These are phyloP conservation scores for Apis mellifera DNA, from an alignment of 1,140 invertebrate genomes.

Conservation along the genomic window DNA sequence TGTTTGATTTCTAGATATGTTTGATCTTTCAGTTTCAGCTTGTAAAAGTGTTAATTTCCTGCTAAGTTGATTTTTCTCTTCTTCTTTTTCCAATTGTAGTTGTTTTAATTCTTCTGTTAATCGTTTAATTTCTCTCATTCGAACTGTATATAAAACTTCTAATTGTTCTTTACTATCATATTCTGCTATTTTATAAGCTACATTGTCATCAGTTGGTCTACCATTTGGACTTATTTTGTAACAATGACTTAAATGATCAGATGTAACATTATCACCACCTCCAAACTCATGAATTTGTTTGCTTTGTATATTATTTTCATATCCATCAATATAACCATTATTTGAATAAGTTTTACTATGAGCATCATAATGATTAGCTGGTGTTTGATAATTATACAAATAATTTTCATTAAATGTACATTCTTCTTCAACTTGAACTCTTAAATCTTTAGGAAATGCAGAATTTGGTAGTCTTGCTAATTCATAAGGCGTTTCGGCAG, in stretches of 20 bases:
- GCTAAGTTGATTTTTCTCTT: constrained; percentile 66
- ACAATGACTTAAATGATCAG: constrained; percentile 72
- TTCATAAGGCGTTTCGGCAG: constrained; percentile 67
- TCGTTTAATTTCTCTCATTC: constrained; percentile 69
- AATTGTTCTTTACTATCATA: constrained; percentile 73
- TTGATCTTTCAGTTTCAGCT: constrained; percentile 68
- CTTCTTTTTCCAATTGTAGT: constrained; percentile 65
- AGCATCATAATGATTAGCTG: constrained; percentile 74
- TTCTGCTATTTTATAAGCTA: constrained; percentile 70
- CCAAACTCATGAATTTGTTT: constrained; percentile 64
- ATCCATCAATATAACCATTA: constrained; percentile 71
- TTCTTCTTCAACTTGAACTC: constrained; percentile 57
- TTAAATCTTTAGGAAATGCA: constrained; percentile 56
- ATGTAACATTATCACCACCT: constrained; percentile 62
- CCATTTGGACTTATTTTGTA: constrained; percentile 72
- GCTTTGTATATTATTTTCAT: constrained; percentile 66
- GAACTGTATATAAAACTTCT: constrained; percentile 72
- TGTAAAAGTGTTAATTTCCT: constrained; percentile 70
- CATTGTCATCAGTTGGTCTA: constrained; percentile 58
- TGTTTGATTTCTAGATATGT: constrained; percentile 70
- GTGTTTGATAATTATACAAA: constrained; percentile 71
- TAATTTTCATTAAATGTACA: constrained; percentile 66
- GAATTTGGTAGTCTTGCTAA: constrained; percentile 62
- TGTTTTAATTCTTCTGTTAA: constrained; percentile 71
- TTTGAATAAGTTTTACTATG: constrained; percentile 67